phyloP scores from a whole-genome alignment of 2,797 vertebrate species.

The Pachyuromys duprasi region DNA sequence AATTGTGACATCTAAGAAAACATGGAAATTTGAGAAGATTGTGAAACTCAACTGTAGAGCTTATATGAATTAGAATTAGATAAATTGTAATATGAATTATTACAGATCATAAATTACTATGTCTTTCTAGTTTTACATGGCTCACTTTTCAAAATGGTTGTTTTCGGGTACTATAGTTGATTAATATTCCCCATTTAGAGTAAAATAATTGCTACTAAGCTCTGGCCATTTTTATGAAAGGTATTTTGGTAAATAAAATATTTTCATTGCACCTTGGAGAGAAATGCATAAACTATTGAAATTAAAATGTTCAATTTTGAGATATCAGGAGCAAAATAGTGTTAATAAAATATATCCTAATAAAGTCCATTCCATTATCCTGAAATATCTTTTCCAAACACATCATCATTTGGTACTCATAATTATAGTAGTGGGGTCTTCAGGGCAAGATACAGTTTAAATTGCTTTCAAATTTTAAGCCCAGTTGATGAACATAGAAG shows the following conservation, averaged over 20 bases:
- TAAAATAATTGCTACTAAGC: not conserved
- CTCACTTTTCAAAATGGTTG: not conserved
- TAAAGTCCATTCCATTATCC: constrained; percentile 9
- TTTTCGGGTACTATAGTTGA: not conserved
- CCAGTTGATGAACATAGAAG: constrained; percentile 67
- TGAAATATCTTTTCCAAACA: constrained; percentile 61
- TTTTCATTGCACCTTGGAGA: not conserved
- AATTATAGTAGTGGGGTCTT: constrained; percentile 53
- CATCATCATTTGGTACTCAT: constrained; percentile 40
- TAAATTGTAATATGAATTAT: not conserved
- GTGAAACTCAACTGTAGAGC: not conserved
- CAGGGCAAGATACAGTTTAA: constrained; percentile 62
- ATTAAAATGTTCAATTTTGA: not conserved
- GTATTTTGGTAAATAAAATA: not conserved
- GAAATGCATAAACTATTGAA: not conserved
- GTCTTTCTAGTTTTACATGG: not conserved
- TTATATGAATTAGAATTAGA: not conserved
- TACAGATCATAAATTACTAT: not conserved
- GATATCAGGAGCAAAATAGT: not conserved
- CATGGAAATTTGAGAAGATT: not conserved
- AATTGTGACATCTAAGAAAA: not conserved
- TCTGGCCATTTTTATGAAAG: not conserved
- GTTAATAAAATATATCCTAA: not conserved
- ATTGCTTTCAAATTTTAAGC: constrained; percentile 64
- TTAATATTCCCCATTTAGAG: not conserved